These are phyloP conservation scores for Drosophila albomicans DNA, from an alignment of 1,140 invertebrate species.

Conservation along the genomic window DNA sequence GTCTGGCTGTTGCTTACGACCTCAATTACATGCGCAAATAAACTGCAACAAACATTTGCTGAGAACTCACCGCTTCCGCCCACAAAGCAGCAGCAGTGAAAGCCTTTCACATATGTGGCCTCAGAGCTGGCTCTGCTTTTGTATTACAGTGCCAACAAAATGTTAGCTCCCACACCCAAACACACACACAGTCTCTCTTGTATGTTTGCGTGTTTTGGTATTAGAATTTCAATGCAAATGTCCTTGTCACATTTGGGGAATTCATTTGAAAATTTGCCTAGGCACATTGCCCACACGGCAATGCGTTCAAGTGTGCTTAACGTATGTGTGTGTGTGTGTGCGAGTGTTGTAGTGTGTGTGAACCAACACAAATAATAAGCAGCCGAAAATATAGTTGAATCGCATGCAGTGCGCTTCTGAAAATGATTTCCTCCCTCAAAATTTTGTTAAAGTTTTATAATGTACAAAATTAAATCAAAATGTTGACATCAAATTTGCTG, in stretches of 20 bases:
- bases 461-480: conserved; percentile 13
- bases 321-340: conserved; percentile 4
- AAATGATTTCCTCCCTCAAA: conserved; percentile 30
- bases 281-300: conserved; percentile 47
- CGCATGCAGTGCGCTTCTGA: conserved; percentile 22
- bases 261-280: conserved; percentile 71
- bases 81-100: conserved; percentile 6
- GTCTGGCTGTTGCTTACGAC: conserved; percentile 68
- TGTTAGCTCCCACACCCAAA: conserved; percentile 19
- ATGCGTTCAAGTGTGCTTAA: conserved; percentile 33
- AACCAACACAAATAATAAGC: conserved; percentile 57
- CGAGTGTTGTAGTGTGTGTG: conserved; percentile 21
- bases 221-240: conserved; percentile 78
- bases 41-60: conserved; percentile 80
- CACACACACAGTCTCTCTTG: conserved; percentile 5
- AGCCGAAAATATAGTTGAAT: conserved; percentile 55
- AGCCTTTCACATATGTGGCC: conserved; percentile 26
- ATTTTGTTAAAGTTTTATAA: conserved; percentile 21
- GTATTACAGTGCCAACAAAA: conserved; percentile 41
- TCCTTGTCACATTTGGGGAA: conserved; percentile 80
- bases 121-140: conserved; percentile 36
- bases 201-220: conserved; percentile 56
- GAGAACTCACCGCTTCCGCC: conserved; percentile 61
- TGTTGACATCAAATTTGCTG: not conserved
- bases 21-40: conserved; percentile 81